Percentiles rank a stretch among this genome's conserved stretches.
Conservation (phyloP, 2,888 invertebrate species). For the Synanthedon formicaeformis region DNA sequence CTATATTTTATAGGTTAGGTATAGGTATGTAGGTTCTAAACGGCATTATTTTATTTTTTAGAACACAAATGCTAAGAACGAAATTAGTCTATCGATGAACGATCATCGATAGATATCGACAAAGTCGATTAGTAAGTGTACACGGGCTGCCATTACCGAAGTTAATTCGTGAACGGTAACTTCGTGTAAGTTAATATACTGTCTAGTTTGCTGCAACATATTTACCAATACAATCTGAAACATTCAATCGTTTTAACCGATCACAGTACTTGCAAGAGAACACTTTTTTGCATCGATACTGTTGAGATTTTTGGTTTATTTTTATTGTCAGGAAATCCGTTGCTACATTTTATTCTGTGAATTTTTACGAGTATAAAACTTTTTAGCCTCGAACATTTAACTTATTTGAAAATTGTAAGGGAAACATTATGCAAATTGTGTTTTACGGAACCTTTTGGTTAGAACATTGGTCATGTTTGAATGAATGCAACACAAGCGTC, state of each 20-base stretch:
- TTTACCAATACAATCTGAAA: background rate
- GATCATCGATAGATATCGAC: background rate
- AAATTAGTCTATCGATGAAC: background rate
- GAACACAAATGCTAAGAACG: no score
- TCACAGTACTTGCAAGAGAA: background rate
- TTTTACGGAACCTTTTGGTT: constrained; percentile 5
- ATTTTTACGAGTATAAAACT: no score
- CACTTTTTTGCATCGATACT: no score
- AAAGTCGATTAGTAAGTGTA: background rate
- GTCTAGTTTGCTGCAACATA: background rate
- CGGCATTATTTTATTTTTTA: no score
- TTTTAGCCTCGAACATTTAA: background rate
- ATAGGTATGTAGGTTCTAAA: no score
- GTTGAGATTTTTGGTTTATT: no score
- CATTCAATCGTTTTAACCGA: background rate
- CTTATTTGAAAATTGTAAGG: background rate
- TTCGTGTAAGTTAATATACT: background rate
- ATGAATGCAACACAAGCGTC: constrained; percentile 21
- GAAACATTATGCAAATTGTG: background rate
- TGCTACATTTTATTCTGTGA: background rate
- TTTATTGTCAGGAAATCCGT: no score
- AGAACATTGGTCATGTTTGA: constrained; percentile 23
- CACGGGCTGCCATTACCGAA: background rate
- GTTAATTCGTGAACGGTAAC: background rate
- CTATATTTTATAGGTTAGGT: no score